phyloP scores from a whole-genome alignment of 2,888 invertebrate genomes.

The Nudaria mundana region DNA sequence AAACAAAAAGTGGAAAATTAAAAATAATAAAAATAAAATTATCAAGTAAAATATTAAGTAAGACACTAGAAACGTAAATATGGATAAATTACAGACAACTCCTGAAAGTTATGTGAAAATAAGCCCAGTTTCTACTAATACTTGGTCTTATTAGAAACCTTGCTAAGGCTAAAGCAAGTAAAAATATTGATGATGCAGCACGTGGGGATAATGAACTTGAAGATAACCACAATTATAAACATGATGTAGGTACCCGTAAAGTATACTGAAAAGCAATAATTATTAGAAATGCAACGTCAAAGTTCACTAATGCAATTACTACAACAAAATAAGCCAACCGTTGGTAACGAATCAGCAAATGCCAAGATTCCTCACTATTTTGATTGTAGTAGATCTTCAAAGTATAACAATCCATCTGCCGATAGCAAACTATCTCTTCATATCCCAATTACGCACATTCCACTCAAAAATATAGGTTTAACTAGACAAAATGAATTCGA shows the following conservation, averaged over 20 bases:
- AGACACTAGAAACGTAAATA: no score
- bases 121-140: slow-evolving; percentile 45
- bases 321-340: slow-evolving; percentile 55
- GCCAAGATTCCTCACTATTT: slow-evolving; percentile 44
- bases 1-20: no score
- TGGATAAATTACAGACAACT: no score
- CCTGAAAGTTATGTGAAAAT: slow-evolving; percentile 60
- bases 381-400: slow-evolving; percentile 4
- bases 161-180: no score
- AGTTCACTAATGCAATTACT: slow-evolving; percentile 64
- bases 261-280: slow-evolving; percentile 41
- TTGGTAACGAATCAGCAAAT: slow-evolving; percentile 43
- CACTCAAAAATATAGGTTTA: slow-evolving; percentile 30
- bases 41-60: no score
- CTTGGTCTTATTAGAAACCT: slow-evolving; percentile 56
- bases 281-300: slow-evolving; percentile 51
- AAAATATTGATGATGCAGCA: slow-evolving; percentile 42
- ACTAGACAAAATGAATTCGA: slow-evolving; percentile 39
- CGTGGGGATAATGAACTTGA: no score
- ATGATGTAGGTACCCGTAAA: slow-evolving; percentile 53
- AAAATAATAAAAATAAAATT: no score
- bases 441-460: no score
- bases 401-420: no score
- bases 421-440: no score
- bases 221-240: slow-evolving; percentile 50